Percentiles rank a stretch among this genome's conserved stretches.
phyloP scores from a whole-genome alignment of 2,888 invertebrate species.

The Diaprepes abbreviatus region DNA sequence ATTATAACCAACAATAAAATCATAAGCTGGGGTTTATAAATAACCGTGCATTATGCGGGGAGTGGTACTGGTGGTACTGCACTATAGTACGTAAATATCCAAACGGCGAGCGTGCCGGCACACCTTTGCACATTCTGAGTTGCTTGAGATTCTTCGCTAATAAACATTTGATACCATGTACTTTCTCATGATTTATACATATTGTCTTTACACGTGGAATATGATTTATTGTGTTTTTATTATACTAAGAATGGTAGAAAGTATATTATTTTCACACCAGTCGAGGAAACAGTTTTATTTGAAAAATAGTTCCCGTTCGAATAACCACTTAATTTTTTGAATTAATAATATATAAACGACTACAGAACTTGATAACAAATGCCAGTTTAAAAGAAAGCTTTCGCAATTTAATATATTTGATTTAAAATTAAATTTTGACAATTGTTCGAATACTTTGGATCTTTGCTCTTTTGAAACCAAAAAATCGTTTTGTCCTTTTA shows the following conservation, averaged over 20 bases:
- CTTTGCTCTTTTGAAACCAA: too few relatives aligned
- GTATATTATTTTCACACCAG: constrained; percentile 14
- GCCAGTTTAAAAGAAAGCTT: too few relatives aligned
- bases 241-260: constrained; percentile 26
- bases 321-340: too few relatives aligned
- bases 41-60: constrained; percentile 22
- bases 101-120: constrained; percentile 13
- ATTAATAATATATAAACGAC: too few relatives aligned
- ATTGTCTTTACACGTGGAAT: constrained; percentile 41
- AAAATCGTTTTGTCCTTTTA: too few relatives aligned
- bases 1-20: constrained; percentile 11
- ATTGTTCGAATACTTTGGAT: too few relatives aligned
- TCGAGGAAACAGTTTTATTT: background rate
- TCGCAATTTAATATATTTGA: too few relatives aligned
- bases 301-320: background rate
- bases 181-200: constrained; percentile 43
- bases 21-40: constrained; percentile 1
- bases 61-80: constrained; percentile 27
- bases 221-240: constrained; percentile 28
- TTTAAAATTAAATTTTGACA: too few relatives aligned
- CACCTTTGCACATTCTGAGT: constrained; percentile 30
- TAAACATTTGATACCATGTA: constrained; percentile 30
- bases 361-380: too few relatives aligned
- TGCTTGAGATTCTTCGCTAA: constrained; percentile 43
- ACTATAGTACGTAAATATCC: constrained; percentile 4